These are phyloP conservation scores for Hydrozoanthus tunicans DNA, from an alignment of 64 coral and sea anemone genomes.

Conservation along the genomic window DNA sequence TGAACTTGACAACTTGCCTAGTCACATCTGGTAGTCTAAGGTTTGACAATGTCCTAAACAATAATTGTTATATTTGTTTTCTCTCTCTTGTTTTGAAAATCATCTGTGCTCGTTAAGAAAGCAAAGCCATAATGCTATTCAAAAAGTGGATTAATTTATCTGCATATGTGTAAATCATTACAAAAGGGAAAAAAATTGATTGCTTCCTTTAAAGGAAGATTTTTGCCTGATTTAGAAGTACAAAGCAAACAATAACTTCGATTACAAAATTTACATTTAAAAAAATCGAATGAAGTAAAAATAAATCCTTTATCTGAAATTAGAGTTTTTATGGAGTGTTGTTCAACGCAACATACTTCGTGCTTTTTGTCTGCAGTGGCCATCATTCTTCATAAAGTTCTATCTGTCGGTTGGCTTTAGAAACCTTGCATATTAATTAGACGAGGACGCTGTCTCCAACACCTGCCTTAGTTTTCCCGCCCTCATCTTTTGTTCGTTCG, in stretches of 20 bases:
- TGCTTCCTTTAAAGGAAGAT: not conserved
- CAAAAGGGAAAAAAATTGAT: not conserved
- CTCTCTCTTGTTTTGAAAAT: constrained; percentile 34
- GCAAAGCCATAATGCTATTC: constrained; percentile 41
- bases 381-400: not conserved
- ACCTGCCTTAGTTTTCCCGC: constrained; percentile 42
- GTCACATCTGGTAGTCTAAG: not conserved
- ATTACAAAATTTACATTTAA: not conserved
- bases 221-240: not conserved
- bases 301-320: not conserved
- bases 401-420: not conserved
- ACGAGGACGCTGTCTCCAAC: not conserved
- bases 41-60: constrained; percentile 38
- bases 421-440: constrained; percentile 39
- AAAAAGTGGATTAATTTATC: constrained; percentile 42
- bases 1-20: too few relatives aligned
- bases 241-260: not conserved
- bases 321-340: not conserved
- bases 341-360: not conserved
- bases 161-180: constrained; percentile 16
- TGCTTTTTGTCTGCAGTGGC: constrained; percentile 1
- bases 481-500: constrained; percentile 12
- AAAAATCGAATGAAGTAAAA: not conserved
- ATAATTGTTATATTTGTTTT: constrained; percentile 53
- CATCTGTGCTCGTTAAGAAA: constrained; percentile 11